These are phyloP conservation scores for Ceratotherium simum DNA, from an alignment of 2,113 vertebrate genomes.

Conservation along the genomic window DNA sequence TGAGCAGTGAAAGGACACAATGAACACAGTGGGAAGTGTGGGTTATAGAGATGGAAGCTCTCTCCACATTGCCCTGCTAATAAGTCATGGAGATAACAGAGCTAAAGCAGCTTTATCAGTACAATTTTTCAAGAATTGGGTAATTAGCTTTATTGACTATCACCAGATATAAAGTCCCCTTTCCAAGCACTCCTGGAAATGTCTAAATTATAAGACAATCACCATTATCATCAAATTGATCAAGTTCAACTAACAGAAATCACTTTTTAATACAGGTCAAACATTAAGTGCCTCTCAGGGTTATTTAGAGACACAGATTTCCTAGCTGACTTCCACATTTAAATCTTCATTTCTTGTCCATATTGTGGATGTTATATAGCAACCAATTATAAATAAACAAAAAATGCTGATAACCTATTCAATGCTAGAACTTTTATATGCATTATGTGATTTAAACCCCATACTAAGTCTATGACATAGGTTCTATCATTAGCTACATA, in stretches of 20 bases:
- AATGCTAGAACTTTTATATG: neutral
- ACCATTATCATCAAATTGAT: neutral
- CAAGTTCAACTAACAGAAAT: neutral
- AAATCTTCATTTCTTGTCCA: neutral
- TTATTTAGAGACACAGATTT: neutral
- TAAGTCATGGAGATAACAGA: neutral
- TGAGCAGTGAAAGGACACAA: neutral
- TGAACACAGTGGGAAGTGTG: neutral
- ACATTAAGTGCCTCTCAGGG: neutral
- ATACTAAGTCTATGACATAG: neutral
- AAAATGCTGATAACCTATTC: neutral
- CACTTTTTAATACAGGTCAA: neutral
- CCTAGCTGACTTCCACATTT: neutral
- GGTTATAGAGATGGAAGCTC: neutral
- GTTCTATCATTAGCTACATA: neutral
- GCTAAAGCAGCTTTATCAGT: neutral
- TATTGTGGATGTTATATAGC: neutral
- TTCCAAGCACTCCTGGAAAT: neutral
- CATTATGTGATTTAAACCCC: neutral
- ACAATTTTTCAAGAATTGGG: neutral
- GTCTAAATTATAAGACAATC: conserved; percentile 21
- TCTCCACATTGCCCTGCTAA: neutral
- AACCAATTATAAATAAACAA: neutral
- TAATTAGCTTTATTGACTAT: conserved; percentile 19
- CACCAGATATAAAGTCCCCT: neutral